phyloP scores from a whole-genome alignment of 37 sponge, comb jelly and placozoan genomes.

The Aphrocallistes beatrix region DNA sequence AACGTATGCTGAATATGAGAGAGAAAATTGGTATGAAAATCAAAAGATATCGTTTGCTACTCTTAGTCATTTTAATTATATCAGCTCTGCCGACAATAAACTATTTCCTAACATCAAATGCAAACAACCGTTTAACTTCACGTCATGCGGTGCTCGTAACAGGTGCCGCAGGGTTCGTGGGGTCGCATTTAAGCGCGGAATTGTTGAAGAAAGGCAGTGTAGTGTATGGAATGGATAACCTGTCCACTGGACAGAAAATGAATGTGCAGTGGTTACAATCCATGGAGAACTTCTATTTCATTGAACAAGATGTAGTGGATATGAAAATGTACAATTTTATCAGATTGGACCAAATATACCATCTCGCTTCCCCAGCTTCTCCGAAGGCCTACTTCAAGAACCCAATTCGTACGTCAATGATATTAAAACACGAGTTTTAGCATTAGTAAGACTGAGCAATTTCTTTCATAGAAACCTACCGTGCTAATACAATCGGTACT shows the following conservation, averaged over 20 bases:
- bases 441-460: background rate
- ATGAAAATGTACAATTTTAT: background rate
- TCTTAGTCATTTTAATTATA: too few relatives aligned
- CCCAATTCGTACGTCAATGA: conserved; percentile 76
- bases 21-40: too few relatives aligned
- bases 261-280: conserved; percentile 74
- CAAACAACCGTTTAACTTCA: too few relatives aligned
- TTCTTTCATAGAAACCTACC: background rate
- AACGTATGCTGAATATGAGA: too few relatives aligned
- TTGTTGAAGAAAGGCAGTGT: conserved; percentile 69
- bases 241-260: conserved; percentile 77
- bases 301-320: background rate
- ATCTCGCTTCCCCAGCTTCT: conserved; percentile 89
- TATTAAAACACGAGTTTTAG: too few relatives aligned
- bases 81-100: too few relatives aligned
- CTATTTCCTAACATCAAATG: too few relatives aligned
- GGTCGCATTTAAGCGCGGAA: conserved; percentile 76
- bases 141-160: conserved; percentile 48
- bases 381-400: conserved; percentile 95
- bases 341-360: conserved; percentile 86
- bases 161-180: conserved; percentile 89
- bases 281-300: background rate
- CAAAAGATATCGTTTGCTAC: too few relatives aligned
- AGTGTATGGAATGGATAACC: conserved; percentile 62
- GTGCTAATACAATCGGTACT: conserved; percentile 68